phyloP scores from a whole-genome alignment of 2,888 invertebrate genomes.

The Horisme vitalbata region DNA sequence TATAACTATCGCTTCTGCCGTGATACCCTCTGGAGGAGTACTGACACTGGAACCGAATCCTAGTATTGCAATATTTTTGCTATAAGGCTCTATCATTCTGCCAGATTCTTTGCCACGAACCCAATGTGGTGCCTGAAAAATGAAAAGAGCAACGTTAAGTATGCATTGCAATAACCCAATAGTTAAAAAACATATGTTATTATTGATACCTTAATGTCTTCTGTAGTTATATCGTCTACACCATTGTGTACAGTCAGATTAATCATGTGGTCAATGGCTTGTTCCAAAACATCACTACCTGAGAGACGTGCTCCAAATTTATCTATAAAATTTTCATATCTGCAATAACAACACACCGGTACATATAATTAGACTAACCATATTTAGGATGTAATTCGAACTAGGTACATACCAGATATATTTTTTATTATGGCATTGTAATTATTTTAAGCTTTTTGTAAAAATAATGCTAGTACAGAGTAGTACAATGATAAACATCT shows the following conservation, averaged over 20 bases:
- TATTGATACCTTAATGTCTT: conserved; percentile 76
- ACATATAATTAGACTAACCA: no score
- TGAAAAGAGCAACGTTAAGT: no score
- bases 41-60: conserved; percentile 87
- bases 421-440: no score
- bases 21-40: conserved; percentile 86
- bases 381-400: no score
- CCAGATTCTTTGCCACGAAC: conserved; percentile 85
- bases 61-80: conserved; percentile 83
- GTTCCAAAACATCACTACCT: conserved; percentile 84
- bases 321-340: conserved; percentile 58
- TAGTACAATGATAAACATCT: no score
- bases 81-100: conserved; percentile 82
- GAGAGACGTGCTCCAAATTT: conserved; percentile 85
- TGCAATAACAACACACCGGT: no score
- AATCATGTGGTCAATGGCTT: conserved; percentile 85
- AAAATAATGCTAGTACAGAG: no score
- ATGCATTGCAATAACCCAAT: no score
- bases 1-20: conserved; percentile 87
- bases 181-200: no score
- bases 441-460: no score
- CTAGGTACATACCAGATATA: no score
- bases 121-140: conserved; percentile 64
- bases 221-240: conserved; percentile 85
- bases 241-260: conserved; percentile 51